Evolutionary conservation across 2,888 invertebrate species (phyloP), one percentile per base, ranked within the genome.

Genomic region (Ophion slaviceki): DNA sequence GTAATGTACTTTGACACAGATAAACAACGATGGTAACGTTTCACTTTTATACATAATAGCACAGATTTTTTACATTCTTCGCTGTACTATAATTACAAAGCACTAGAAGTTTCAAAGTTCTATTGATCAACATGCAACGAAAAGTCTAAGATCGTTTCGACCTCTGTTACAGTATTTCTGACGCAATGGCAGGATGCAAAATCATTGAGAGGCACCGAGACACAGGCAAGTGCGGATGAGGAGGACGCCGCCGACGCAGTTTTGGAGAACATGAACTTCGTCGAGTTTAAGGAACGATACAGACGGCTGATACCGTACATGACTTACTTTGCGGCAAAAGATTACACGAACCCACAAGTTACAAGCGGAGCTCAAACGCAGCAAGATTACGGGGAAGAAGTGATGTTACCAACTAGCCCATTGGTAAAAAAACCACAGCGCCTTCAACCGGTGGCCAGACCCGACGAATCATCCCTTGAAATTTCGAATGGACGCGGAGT

Each of bases 251-350:
- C 88, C 0, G 89, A 89, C 20, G 87, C 86, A 24, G 74, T 87
- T 17, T 80, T 89, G 5, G 86, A 88, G 40, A 88, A 89, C 1
- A 90, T 92, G n/a, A 90, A 94, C 68, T 91, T 96, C 64, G 94
- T 95, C 7, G 94, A 95, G 67, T 91, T 92, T 82, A 95, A 95
- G 78, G 96, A 97, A 94, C 95, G 97, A 75, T 96, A 96, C 91
- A 96, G 97, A 90, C 95, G 98, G 87, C 94, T 98, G 72, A 96
- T 98, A 91, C 98, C 97, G 1, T 97, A 97, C 92, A 97, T 97
- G 96, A 97, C 97, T 57, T 98, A 96, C 94, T 97, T 97, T 93
- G 94, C 95, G 45, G 94, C 96, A n/a, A 95, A 95, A 64, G 96
- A 96, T 83, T 95, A 96, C 90, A 94, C 95, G 91, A 93, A 94